Evolutionary conservation across 2,888 invertebrate genomes (phyloP), one percentile per base, ranked within the genome.

Genomic region (Spatulosminthurus flaviceps): DNA sequence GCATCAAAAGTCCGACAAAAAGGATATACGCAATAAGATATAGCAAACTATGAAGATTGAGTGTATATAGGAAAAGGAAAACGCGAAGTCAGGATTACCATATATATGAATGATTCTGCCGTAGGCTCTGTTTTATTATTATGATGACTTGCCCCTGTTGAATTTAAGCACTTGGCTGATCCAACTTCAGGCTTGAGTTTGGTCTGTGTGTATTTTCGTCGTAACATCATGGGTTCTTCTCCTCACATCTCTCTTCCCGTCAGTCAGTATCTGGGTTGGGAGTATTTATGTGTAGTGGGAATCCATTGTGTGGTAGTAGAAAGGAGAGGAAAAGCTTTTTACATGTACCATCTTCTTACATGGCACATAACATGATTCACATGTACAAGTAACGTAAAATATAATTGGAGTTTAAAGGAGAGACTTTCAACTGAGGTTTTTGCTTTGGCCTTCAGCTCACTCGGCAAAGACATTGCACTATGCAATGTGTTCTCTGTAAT

Each of bases 81-180:
- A 41, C 41, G 41, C 21, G 13, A 71, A 41, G 70, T 64, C 70
- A 60, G 60, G 29, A 69, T 51, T 69, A 69, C 43, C 69, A 28
- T 77, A n/a, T n/a, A n/a, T n/a, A 77, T 77, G 77, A 77, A 69
- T 77, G 77, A 77, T 67, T 67, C 19, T 43, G 77, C 77, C 77
- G 42, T 19, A n/a, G 77, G 77, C 77, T 77, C 43, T 77, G 41
- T 67, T 76, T 67, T 51, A 69, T 75, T 21, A 64, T n/a, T 22
- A 75, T 24, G 75, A 75, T 61, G 64, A 75, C 75, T 61, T 75
- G 75, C 75, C 64, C 64, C 61, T 75, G 64, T 29, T 75, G 29
- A 75, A 28, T 70, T 28, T 21, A 70, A 70, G 70, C 34, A 70
- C 70, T 70, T 70, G 34, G 22, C 11, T 60, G 13, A 16, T 60